Evolutionary conservation across 2,113 vertebrate species (phyloP).

Genomic region (Austrofundulus limnaeus): DNA sequence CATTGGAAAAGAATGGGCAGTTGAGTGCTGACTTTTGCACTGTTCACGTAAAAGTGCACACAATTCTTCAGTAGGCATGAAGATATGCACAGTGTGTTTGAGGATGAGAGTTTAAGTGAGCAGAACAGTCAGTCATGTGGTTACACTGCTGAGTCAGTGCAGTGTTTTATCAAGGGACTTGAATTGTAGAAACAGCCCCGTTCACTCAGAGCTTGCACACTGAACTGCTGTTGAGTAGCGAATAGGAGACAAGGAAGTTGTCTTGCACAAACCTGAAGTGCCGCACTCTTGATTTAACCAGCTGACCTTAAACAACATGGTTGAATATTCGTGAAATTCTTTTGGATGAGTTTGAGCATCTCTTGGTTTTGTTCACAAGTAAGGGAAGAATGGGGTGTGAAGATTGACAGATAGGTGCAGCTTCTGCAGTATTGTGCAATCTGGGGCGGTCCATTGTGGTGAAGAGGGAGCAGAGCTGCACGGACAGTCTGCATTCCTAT

Average conservation of each 20-base stretch:
- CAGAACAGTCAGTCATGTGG: slow-evolving; percentile 8
- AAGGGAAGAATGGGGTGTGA: too few species aligned
- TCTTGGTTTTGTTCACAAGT: too few species aligned
- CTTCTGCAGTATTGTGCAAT: too few species aligned
- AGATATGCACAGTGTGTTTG: not conserved
- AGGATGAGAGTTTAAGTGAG: slow-evolving; percentile 11
- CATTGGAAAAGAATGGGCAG: too few species aligned
- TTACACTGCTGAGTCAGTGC: slow-evolving; percentile 18
- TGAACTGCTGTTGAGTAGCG: slow-evolving; percentile 20
- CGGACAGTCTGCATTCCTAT: too few species aligned
- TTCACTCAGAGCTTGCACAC: slow-evolving; percentile 41
- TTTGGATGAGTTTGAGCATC: too few species aligned
- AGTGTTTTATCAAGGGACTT: slow-evolving; percentile 11
- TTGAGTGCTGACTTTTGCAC: not conserved
- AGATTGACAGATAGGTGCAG: too few species aligned
- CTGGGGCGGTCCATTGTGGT: too few species aligned
- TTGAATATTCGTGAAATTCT: too few species aligned
- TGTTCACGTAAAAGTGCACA: not conserved
- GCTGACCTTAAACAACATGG: too few species aligned
- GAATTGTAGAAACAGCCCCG: slow-evolving; percentile 19
- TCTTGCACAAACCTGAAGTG: not conserved
- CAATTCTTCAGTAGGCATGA: not conserved
- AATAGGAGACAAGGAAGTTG: slow-evolving; percentile 19
- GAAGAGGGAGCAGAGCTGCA: too few species aligned
- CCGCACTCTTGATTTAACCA: slow-evolving; percentile 29